Percentiles rank a stretch among this genome's conserved stretches.
phyloP scores from a whole-genome alignment of 2,797 vertebrate species.

The Brachyrhaphis roseni region DNA sequence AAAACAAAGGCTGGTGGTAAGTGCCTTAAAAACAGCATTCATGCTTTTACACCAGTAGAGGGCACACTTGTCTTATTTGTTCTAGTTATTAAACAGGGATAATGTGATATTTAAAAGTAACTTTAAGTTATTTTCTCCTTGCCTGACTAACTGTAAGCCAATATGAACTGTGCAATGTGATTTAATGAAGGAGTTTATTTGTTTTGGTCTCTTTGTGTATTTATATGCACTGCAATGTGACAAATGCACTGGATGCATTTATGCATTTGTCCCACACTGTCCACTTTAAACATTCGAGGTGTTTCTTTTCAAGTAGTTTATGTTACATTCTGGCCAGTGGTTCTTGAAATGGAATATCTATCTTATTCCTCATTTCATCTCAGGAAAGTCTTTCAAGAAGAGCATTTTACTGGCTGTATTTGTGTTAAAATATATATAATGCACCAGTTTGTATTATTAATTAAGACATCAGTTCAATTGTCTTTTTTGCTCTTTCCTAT shows the following conservation, averaged over 20 bases:
- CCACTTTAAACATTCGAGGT: constrained; percentile 8
- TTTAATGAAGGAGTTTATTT: constrained; percentile 34
- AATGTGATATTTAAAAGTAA: constrained; percentile 10
- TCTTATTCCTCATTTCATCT: constrained; percentile 21
- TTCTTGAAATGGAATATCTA: constrained; percentile 31
- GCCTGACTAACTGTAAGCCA: constrained; percentile 25
- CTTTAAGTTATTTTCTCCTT: constrained; percentile 9
- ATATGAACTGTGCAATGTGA: constrained; percentile 53
- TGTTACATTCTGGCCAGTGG: constrained; percentile 33
- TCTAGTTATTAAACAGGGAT: constrained; percentile 2
- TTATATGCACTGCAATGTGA: constrained; percentile 53
- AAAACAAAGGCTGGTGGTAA: constrained; percentile 11
- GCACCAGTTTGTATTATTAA: constrained; percentile 5
- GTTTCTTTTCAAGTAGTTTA: constrained; percentile 6
- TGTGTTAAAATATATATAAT: not conserved
- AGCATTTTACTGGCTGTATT: constrained; percentile 14
- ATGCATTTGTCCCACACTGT: constrained; percentile 62
- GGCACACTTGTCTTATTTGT: constrained; percentile 32
- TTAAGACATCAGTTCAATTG: not conserved
- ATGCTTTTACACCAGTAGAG: constrained; percentile 46
- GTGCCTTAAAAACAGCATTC: constrained; percentile 26
- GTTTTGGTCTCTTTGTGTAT: constrained; percentile 25
- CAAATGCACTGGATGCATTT: constrained; percentile 76
- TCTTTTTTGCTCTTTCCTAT: constrained; percentile 23
- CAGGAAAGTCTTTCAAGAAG: constrained; percentile 47